Conservation (phyloP, 2,888 invertebrate species). For the Coleophora deauratella region DNA sequence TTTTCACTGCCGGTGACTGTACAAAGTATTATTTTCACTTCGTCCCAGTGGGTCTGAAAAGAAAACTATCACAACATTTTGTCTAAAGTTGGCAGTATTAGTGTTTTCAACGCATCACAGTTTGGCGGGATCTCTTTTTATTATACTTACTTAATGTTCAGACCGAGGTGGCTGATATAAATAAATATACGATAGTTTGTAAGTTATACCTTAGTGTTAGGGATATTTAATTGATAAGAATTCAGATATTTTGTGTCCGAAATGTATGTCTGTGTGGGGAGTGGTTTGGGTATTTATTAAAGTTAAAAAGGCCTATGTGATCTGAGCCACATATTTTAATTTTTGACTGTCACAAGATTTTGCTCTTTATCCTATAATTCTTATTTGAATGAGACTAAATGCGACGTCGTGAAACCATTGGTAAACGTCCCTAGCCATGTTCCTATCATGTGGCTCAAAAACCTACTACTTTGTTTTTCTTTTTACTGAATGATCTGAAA, state of each 20-base stretch:
- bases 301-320: neutral
- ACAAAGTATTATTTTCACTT: too few relatives aligned
- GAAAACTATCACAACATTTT: neutral
- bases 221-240: slow-evolving; percentile 47
- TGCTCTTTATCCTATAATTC: too few relatives aligned
- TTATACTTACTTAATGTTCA: slow-evolving; percentile 48
- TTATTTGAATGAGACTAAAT: too few relatives aligned
- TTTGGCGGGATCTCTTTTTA: slow-evolving; percentile 59
- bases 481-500: too few relatives aligned
- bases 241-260: slow-evolving; percentile 52
- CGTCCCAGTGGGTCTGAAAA: neutral
- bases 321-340: too few relatives aligned
- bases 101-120: slow-evolving; percentile 36
- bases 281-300: slow-evolving; percentile 18
- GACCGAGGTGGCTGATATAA: slow-evolving; percentile 59
- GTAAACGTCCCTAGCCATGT: too few relatives aligned
- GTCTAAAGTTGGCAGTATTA: slow-evolving; percentile 53
- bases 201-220: slow-evolving; percentile 44
- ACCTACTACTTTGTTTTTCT: too few relatives aligned
- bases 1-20: too few relatives aligned
- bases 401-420: too few relatives aligned
- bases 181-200: slow-evolving; percentile 68
- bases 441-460: too few relatives aligned
- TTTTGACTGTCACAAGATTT: too few relatives aligned
- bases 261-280: slow-evolving; percentile 30